Percentiles rank a stretch among this genome's conserved stretches.
phyloP scores from a whole-genome alignment of 2,888 invertebrate species.

The Didymodactylos carnosus region DNA sequence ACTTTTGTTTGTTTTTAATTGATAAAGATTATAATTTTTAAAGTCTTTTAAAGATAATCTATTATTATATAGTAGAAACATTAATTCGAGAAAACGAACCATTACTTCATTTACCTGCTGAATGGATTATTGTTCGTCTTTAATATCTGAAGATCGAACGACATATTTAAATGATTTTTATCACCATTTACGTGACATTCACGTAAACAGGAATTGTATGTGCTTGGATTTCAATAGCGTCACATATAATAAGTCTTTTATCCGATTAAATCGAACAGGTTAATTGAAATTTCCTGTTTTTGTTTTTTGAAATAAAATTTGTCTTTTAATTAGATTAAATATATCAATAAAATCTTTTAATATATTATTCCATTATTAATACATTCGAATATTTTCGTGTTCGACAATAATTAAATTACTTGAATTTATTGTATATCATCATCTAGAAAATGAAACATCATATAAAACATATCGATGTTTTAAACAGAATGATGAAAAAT shows the following conservation, averaged over 20 bases:
- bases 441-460: not conserved
- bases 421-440: not conserved
- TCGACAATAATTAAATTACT: not conserved
- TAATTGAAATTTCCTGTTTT: not conserved
- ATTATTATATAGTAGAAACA: constrained; percentile 24
- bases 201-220: not conserved
- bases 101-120: constrained; percentile 43
- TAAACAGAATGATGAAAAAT: not conserved
- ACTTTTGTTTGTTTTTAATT: no score
- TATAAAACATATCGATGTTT: not conserved
- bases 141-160: not conserved
- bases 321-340: not conserved
- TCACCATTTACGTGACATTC: constrained; percentile 11
- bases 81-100: constrained; percentile 42
- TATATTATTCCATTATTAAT: not conserved
- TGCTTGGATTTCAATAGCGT: not conserved
- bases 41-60: not conserved
- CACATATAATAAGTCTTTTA: not conserved
- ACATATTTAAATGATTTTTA: constrained; percentile 2
- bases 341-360: not conserved
- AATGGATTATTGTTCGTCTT: constrained; percentile 40
- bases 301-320: not conserved
- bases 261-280: not conserved
- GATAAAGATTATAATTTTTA: not conserved
- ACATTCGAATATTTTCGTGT: not conserved